Percentiles rank a stretch among this genome's conserved stretches.
Evolutionary conservation across 2,888 invertebrate genomes (phyloP).

Genomic region (Anodontia alba): DNA sequence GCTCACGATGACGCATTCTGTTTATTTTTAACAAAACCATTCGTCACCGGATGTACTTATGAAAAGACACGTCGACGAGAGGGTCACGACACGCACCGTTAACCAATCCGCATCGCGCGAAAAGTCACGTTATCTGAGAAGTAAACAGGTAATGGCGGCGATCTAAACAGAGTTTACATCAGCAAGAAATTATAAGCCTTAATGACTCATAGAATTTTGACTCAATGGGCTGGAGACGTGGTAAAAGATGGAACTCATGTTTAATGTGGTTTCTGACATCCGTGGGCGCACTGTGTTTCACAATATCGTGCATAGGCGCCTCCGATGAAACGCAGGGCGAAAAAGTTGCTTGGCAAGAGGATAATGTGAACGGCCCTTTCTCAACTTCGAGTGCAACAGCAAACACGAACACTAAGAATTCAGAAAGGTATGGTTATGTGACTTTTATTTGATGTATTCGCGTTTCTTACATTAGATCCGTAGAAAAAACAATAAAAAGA

Average conservation of each 20-base stretch:
- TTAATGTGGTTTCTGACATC: slow-evolving; percentile 69
- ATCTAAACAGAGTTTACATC: too few species aligned
- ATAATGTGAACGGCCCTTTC: not conserved
- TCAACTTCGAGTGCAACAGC: not conserved
- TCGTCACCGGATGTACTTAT: not conserved
- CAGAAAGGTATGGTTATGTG: not conserved
- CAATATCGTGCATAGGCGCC: slow-evolving; percentile 57
- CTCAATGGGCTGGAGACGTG: slow-evolving; percentile 22
- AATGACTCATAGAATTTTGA: not conserved
- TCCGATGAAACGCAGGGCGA: slow-evolving; percentile 32
- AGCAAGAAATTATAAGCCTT: too few species aligned
- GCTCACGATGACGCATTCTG: not conserved
- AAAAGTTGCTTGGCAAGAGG: not conserved
- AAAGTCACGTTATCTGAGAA: not conserved
- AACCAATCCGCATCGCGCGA: not conserved
- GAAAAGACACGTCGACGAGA: slow-evolving; percentile 2
- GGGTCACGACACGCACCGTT: not conserved
- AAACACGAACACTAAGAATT: not conserved
- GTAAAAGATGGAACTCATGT: slow-evolving; percentile 69
- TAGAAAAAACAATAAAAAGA: too few species aligned
- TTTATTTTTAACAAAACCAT: not conserved
- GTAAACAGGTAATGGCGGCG: slow-evolving; percentile 12
- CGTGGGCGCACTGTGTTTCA: slow-evolving; percentile 65
- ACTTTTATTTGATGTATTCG: too few species aligned
- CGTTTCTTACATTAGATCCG: too few species aligned